Conservation (phyloP, 64 coral and sea anemone species). For the Montipora capricornis region DNA sequence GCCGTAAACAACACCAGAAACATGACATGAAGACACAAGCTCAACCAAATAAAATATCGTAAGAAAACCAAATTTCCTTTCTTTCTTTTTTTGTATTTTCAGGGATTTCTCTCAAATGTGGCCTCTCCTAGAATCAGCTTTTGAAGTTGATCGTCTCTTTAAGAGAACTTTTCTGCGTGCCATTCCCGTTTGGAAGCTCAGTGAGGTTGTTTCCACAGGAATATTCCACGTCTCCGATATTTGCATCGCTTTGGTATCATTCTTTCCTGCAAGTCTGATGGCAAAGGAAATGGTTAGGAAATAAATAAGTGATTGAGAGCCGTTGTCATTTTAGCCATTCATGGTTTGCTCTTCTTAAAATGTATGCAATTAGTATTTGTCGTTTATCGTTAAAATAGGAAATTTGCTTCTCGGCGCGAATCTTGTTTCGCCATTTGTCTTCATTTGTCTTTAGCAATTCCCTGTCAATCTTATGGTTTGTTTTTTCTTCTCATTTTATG, state of each 20-base stretch:
- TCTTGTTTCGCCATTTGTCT: neutral
- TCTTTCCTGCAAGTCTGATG: neutral
- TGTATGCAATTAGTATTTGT: neutral
- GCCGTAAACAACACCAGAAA: too few relatives aligned
- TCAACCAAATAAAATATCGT: too few relatives aligned
- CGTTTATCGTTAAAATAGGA: too few relatives aligned
- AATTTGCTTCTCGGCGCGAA: too few relatives aligned
- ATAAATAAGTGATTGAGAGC: neutral
- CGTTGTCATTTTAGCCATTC: neutral
- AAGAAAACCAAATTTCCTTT: neutral
- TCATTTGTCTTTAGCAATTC: neutral
- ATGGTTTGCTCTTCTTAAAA: neutral
- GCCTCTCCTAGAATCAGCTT: constrained; percentile 16
- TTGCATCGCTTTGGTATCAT: neutral
- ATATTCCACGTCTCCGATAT: constrained; percentile 2
- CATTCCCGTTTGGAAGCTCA: neutral
- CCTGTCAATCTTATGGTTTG: neutral
- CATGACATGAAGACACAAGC: too few relatives aligned
- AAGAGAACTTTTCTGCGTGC: constrained; percentile 1
- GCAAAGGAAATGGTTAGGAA: neutral
- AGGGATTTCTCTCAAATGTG: neutral
- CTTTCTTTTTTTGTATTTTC: neutral
- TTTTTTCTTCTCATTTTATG: neutral
- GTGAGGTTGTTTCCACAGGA: neutral
- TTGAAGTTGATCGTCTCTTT: neutral